Evolutionary conservation across 2,888 invertebrate species (phyloP).

Genomic region (Anthrax anthrax): DNA sequence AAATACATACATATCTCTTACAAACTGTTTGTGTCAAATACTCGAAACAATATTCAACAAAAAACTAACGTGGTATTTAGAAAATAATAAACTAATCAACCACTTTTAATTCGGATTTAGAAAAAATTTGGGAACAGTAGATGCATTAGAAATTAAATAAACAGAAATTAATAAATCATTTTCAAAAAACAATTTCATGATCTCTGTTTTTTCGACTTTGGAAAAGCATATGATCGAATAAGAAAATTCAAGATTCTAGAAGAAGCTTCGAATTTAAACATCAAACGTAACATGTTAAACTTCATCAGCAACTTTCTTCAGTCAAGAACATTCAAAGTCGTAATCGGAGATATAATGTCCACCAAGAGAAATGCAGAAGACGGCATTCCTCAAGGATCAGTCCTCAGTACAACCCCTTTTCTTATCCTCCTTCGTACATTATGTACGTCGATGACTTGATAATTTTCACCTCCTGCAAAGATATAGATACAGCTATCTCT

Average conservation of each 20-base stretch:
- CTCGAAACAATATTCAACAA: constrained; percentile 3
- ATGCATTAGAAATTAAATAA: not conserved
- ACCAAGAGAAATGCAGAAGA: too few species aligned
- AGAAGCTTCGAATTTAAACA: too few species aligned
- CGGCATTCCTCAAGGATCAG: too few species aligned
- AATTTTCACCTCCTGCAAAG: too few species aligned
- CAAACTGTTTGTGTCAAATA: not conserved
- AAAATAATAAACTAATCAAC: not conserved
- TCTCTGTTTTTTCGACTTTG: constrained; percentile 1
- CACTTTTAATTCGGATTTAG: not conserved
- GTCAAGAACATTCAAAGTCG: too few species aligned
- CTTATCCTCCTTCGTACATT: too few species aligned
- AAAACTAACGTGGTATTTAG: not conserved
- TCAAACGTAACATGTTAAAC: not conserved
- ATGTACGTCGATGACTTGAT: too few species aligned
- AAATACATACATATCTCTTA: not conserved
- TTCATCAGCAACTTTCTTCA: too few species aligned
- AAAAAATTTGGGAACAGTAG: not conserved
- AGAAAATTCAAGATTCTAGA: not conserved
- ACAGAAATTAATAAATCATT: not conserved
- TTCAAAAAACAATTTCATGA: not conserved
- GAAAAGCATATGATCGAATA: not conserved
- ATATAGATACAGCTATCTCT: too few species aligned
- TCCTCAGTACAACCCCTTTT: too few species aligned
- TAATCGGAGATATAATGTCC: too few species aligned